Evolutionary conservation across 2,888 invertebrate genomes (phyloP).

Genomic region (Apeira syringaria): DNA sequence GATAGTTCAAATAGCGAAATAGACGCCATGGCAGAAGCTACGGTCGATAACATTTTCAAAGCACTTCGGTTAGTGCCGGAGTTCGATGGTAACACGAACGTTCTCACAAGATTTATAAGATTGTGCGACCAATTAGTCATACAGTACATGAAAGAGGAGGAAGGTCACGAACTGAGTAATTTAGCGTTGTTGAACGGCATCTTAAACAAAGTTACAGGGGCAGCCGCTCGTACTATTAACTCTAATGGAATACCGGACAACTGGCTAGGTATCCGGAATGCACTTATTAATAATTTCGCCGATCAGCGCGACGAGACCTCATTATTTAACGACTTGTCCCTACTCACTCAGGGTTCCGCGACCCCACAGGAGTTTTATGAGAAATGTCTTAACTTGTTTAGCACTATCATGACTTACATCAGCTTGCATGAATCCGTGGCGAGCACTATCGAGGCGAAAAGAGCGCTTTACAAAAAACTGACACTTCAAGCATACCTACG

Average conservation of each 20-base stretch:
- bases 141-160: too few species aligned
- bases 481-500: slow-evolving; percentile 31
- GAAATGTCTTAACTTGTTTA: slow-evolving; percentile 29
- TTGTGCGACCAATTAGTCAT: too few species aligned
- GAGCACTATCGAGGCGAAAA: slow-evolving; percentile 27
- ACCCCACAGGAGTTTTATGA: slow-evolving; percentile 35
- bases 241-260: slow-evolving; percentile 31
- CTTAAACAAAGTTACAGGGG: slow-evolving; percentile 28
- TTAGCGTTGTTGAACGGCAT: slow-evolving; percentile 25
- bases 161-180: slow-evolving; percentile 11
- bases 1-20: too few species aligned
- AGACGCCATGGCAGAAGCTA: too few species aligned
- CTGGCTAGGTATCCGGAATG: slow-evolving; percentile 29
- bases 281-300: slow-evolving; percentile 32
- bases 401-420: slow-evolving; percentile 33
- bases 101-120: too few species aligned
- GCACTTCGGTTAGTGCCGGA: too few species aligned
- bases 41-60: too few species aligned
- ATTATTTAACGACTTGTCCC: slow-evolving; percentile 28
- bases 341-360: slow-evolving; percentile 23
- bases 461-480: slow-evolving; percentile 29
- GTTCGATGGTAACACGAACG: too few species aligned
- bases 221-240: slow-evolving; percentile 32
- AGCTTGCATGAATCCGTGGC: slow-evolving; percentile 26
- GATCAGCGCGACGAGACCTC: slow-evolving; percentile 34